phyloP scores from a whole-genome alignment of 2,888 invertebrate species.

The Tenthredo mesomela region DNA sequence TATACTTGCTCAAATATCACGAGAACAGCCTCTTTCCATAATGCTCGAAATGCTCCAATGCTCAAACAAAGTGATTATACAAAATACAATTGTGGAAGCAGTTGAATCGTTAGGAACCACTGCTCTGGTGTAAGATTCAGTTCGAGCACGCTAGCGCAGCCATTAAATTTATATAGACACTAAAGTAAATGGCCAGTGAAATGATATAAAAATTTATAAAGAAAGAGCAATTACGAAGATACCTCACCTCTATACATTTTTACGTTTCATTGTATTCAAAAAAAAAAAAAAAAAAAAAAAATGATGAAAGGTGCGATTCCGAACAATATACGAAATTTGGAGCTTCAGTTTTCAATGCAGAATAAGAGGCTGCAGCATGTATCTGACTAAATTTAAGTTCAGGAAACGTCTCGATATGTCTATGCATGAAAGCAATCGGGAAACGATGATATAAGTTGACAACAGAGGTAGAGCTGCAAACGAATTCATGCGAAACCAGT shows the following conservation, averaged over 20 bases:
- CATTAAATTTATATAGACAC: not conserved
- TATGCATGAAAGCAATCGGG: not conserved
- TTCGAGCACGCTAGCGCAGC: not conserved
- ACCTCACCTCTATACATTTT: not conserved
- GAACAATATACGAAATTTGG: not conserved
- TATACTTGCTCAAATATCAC: constrained; percentile 2
- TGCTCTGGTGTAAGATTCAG: not conserved
- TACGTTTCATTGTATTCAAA: not conserved
- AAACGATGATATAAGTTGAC: not conserved
- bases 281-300: not conserved
- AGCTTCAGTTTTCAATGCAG: not conserved
- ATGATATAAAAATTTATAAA: not conserved
- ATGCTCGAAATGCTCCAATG: not conserved
- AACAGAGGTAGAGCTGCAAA: not conserved
- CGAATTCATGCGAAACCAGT: not conserved
- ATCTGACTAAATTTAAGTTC: not conserved
- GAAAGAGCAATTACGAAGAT: not conserved
- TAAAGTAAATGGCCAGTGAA: not conserved
- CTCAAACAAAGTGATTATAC: not conserved
- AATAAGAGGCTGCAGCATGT: not conserved
- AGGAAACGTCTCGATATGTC: not conserved
- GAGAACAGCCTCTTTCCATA: not conserved
- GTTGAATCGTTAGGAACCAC: not conserved
- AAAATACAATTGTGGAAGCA: not conserved
- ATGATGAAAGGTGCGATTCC: not conserved